Evolutionary conservation across 37 sponge, comb jelly and placozoan species (phyloP), one percentile per base, ranked within the genome.

Genomic region (Eunapius fragilis): DNA sequence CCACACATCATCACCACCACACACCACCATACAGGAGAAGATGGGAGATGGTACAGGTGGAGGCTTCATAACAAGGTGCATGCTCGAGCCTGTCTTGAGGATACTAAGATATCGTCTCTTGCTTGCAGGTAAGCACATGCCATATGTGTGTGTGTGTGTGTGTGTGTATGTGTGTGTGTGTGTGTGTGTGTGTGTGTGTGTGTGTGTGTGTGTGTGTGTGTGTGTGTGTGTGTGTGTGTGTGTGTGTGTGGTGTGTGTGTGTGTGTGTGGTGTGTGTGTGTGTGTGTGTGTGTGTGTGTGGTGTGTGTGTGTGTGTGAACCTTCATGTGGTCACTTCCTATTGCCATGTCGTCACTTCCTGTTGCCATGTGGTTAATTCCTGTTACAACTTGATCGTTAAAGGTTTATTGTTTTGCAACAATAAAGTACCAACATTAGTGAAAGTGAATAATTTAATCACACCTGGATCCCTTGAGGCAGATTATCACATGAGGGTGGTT

Each of bases 11-110:
- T 25, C 33, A 10, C 58, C 0, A 4, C 1, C 14, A 19, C 58
- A 58, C 58, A 58, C 22, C 58, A 10, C 71, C 5, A 41, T 41
- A 9, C 30, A n/a, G 31, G 77, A 76, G 34, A 76, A 13, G 37
- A 38, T 36, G 34, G 77, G 77, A 76, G 34, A 33, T 7, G 34
- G 34, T 19, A 17, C 58, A 17, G 58, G 58, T 19, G 58, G 58
- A 14, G 58, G 58, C 58, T 58, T 58, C 58, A 58, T 58, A 58
- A 58, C 58, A 19, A 10, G 58, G 58, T 88, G 86, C 87, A 91
- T 96, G 96, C 73, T 96, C 82, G 96, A 91, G 75, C 92, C 94
- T n/a, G 92, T 96, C 7, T 94, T 94, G 77, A 85, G 96, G 35
- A 96, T 96, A 7, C 96, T 94, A 27, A 71, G 96, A 37, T 96